Evolutionary conservation across 2,113 vertebrate species (phyloP).

Genomic region (Neomonachus schauinslandi): DNA sequence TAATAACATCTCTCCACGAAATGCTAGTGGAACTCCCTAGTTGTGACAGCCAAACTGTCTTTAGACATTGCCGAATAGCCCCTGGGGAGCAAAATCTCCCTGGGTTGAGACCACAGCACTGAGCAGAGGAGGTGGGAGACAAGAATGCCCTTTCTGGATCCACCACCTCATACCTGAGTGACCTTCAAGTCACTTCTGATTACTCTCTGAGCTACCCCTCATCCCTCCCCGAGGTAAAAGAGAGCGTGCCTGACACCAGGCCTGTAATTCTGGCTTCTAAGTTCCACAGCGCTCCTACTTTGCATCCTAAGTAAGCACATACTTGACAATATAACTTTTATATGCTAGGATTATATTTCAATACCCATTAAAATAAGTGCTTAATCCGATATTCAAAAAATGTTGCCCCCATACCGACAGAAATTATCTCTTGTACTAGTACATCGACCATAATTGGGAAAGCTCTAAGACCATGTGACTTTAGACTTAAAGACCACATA

Average conservation of each 20-base stretch:
- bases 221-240: not conserved
- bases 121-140: not conserved
- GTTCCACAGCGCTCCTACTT: fast-evolving
- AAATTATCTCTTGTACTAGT: not conserved
- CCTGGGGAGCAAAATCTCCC: not conserved
- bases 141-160: too few relatives aligned
- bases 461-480: not conserved
- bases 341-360: not conserved
- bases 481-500: not conserved
- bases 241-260: fast-evolving
- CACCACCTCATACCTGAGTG: not conserved
- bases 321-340: not conserved
- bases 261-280: not conserved
- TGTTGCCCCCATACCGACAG: not conserved
- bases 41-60: not conserved
- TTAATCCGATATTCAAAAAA: not conserved
- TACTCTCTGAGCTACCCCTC: too few relatives aligned
- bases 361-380: not conserved
- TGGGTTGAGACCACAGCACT: not conserved
- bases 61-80: not conserved
- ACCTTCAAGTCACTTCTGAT: not conserved
- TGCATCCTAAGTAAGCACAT: too few relatives aligned
- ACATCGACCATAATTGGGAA: not conserved
- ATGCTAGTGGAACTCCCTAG: not conserved
- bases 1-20: not conserved